phyloP scores from a whole-genome alignment of 2,113 vertebrate species.

The Pipra filicauda region DNA sequence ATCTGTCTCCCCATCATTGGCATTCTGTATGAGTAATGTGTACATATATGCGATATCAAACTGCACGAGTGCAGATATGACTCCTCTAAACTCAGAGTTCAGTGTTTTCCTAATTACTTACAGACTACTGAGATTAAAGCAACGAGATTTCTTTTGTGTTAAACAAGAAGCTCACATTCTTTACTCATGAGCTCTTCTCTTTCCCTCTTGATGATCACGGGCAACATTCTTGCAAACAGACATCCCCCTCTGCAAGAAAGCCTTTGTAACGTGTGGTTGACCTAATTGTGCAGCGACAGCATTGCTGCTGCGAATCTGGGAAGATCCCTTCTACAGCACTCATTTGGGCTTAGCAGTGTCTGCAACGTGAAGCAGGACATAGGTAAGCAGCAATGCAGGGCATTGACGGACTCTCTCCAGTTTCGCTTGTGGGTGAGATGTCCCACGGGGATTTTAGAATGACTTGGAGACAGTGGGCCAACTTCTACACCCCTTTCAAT shows the following conservation, averaged over 20 bases:
- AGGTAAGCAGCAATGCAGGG: background rate
- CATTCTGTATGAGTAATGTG: conserved; percentile 21
- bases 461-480: accelerated
- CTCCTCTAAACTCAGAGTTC: background rate
- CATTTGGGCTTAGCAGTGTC: background rate
- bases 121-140: conserved; percentile 50
- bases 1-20: background rate
- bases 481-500: background rate
- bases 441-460: accelerated
- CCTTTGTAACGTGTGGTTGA: conserved; percentile 18
- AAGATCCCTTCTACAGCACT: background rate
- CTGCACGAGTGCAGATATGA: background rate
- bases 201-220: background rate
- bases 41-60: background rate
- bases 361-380: background rate
- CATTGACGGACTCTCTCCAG: background rate
- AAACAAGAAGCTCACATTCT: conserved; percentile 62
- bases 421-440: background rate
- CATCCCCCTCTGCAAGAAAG: background rate
- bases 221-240: conserved; percentile 10
- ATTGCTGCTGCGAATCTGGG: background rate
- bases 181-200: conserved; percentile 42
- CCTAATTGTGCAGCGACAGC: conserved; percentile 14
- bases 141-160: conserved; percentile 63
- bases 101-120: conserved; percentile 57